Evolutionary conservation across 2,888 invertebrate species (phyloP).

Genomic region (Synergus itoensis): DNA sequence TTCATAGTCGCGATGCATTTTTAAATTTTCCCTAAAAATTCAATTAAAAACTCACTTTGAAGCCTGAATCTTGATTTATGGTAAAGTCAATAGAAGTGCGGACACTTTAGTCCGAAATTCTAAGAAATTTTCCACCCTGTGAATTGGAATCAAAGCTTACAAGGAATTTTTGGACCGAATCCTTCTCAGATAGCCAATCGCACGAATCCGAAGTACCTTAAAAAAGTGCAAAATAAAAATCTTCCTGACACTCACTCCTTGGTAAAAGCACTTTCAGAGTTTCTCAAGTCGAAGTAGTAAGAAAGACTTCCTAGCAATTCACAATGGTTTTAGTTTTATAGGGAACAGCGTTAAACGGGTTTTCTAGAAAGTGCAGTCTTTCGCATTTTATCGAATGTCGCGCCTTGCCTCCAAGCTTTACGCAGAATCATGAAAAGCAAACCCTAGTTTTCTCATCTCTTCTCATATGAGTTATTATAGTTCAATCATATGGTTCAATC

Average conservation of each 20-base stretch:
- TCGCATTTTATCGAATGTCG: conserved; percentile 54
- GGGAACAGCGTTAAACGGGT: conserved; percentile 58
- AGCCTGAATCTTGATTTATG: too few species aligned
- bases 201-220: neutral
- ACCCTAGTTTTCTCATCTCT: neutral
- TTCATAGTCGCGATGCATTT: neutral
- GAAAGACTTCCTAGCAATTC: conserved; percentile 48
- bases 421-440: conserved; percentile 20
- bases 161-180: neutral
- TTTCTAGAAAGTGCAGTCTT: conserved; percentile 52
- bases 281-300: conserved; percentile 45
- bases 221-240: conserved; percentile 11
- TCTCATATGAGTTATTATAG: conserved; percentile 16
- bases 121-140: neutral
- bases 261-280: conserved; percentile 47
- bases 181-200: neutral
- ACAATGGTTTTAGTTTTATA: conserved; percentile 62
- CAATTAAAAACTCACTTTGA: neutral
- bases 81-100: too few species aligned
- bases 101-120: too few species aligned
- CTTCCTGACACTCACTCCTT: conserved; percentile 16
- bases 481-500: too few species aligned
- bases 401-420: conserved; percentile 30
- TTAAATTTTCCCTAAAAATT: neutral
- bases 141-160: neutral